phyloP scores from a whole-genome alignment of 2,797 vertebrate species.

The Clarias platycephalus region DNA sequence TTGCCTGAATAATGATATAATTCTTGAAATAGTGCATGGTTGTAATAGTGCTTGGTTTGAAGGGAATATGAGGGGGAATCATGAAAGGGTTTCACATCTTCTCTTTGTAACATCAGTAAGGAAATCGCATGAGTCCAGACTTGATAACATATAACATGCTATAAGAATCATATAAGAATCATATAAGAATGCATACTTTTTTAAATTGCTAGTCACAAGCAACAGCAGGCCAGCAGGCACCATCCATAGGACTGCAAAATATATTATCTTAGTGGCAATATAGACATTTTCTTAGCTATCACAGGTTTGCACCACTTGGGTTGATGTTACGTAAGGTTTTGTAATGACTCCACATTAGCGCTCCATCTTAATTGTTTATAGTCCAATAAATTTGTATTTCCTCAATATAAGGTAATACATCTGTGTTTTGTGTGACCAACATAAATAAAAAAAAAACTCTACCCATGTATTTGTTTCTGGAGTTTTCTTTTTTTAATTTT shows the following conservation, averaged over 20 bases:
- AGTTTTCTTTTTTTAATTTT: constrained; percentile 21
- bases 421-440: constrained; percentile 34
- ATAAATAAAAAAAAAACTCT: constrained; percentile 34
- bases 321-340: constrained; percentile 19
- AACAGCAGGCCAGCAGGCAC: too few relatives aligned
- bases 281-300: not conserved
- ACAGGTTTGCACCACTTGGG: constrained; percentile 41
- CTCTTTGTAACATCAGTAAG: not conserved
- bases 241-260: not conserved
- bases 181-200: not conserved
- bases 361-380: constrained; percentile 17
- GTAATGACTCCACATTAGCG: constrained; percentile 1
- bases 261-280: not conserved
- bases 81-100: not conserved
- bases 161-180: too few relatives aligned
- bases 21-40: not conserved
- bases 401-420: constrained; percentile 2
- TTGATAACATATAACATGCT: not conserved
- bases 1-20: not conserved
- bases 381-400: constrained; percentile 21
- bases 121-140: not conserved
- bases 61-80: not conserved
- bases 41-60: not conserved
- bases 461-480: constrained; percentile 6
- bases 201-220: not conserved